A percentile compares a stretch with the other conserved stretches of the same genome.
phyloP scores from a whole-genome alignment of 2,888 invertebrate species.

The Deilephila elpenor region DNA sequence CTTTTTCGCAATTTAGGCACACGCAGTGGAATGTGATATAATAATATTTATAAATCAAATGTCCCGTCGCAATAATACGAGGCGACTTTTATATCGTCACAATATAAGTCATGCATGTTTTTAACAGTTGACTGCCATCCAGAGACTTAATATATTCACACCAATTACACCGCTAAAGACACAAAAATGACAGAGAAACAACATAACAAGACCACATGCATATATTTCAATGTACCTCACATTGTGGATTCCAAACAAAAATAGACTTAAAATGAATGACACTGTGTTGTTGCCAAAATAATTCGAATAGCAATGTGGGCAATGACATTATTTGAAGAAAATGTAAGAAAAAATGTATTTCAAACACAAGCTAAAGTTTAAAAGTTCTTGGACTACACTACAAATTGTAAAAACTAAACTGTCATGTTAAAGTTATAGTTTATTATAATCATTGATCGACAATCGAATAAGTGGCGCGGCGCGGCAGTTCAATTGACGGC shows the following conservation, averaged over 20 bases:
- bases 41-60: background rate
- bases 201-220: constrained; percentile 49
- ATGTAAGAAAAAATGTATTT: constrained; percentile 7
- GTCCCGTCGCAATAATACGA: background rate
- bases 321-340: constrained; percentile 61
- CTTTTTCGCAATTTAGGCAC: too few species aligned
- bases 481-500: too few species aligned
- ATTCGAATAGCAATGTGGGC: constrained; percentile 75
- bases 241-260: constrained; percentile 70
- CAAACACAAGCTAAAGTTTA: background rate
- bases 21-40: background rate
- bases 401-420: background rate
- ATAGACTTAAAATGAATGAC: constrained; percentile 79
- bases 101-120: constrained; percentile 1
- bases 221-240: constrained; percentile 57
- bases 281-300: constrained; percentile 79
- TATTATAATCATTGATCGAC: too few species aligned
- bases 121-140: constrained; percentile 23
- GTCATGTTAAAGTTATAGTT: too few species aligned
- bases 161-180: constrained; percentile 35
- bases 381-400: background rate
- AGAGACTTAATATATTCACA: constrained; percentile 29
- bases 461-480: too few species aligned
- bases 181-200: constrained; percentile 36
- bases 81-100: background rate